Conservation (phyloP, 2,888 invertebrate species). For the Anaspis maculata region DNA sequence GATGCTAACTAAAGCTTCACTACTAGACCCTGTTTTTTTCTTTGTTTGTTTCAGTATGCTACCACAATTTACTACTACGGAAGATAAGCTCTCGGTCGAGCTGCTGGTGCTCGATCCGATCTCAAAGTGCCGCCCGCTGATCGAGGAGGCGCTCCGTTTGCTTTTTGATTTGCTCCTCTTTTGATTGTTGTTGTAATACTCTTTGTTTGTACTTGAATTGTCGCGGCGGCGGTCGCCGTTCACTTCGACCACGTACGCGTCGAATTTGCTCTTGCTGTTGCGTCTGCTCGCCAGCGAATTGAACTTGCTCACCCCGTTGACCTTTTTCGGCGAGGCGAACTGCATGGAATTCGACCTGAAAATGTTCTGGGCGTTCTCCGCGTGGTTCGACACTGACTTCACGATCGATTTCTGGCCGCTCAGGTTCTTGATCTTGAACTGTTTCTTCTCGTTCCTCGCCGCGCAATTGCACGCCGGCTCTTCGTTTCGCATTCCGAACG, state of each 20-base stretch:
- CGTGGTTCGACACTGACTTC: conserved; percentile 24
- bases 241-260: conserved; percentile 2
- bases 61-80: conserved; percentile 2
- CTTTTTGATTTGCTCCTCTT: conserved; percentile 10
- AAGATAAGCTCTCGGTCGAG: conserved; percentile 28
- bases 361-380: conserved; percentile 20
- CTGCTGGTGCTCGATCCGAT: conserved; percentile 27
- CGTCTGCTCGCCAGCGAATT: conserved; percentile 22
- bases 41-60: conserved; percentile 1
- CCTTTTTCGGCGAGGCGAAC: conserved; percentile 40
- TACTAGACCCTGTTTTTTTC: conserved; percentile 20
- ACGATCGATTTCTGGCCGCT: conserved; percentile 21
- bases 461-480: conserved; percentile 18
- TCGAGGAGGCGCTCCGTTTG: too few species aligned
- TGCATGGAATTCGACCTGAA: conserved; percentile 28
- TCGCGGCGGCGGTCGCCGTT: conserved; percentile 12
- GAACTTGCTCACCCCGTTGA: conserved; percentile 33
- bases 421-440: conserved; percentile 21
- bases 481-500: conserved; percentile 4
- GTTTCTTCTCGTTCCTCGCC: conserved; percentile 21
- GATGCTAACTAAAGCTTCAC: conserved; percentile 21
- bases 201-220: conserved; percentile 9
- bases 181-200: conserved; percentile 14
- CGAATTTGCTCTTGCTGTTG: conserved; percentile 9
- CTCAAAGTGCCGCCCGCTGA: conserved; percentile 21